Evolutionary conservation across 1,140 invertebrate genomes (phyloP).

Genomic region (Drosophila orosa): DNA sequence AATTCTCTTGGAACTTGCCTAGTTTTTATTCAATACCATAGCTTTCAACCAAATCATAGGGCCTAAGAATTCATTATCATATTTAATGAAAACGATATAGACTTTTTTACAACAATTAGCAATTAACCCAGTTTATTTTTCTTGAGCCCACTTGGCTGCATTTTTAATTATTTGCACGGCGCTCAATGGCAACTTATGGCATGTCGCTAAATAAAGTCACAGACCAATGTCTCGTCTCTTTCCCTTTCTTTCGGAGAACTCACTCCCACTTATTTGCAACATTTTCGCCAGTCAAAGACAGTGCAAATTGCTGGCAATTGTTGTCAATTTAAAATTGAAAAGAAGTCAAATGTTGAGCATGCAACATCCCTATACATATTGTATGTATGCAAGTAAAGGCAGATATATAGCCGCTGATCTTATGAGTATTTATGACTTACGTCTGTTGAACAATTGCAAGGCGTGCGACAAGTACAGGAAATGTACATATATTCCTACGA

Average conservation of each 20-base stretch:
- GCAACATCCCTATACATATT: constrained; percentile 8
- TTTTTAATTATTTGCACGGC: constrained; percentile 64
- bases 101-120: constrained; percentile 16
- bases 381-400: background rate
- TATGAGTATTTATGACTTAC: constrained; percentile 28
- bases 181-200: constrained; percentile 66
- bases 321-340: constrained; percentile 82
- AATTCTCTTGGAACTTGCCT: background rate
- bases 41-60: background rate
- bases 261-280: constrained; percentile 20
- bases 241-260: background rate
- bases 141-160: constrained; percentile 22
- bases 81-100: background rate
- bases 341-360: constrained; percentile 76
- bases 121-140: constrained; percentile 44
- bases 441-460: background rate
- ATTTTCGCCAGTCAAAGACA: constrained; percentile 33
- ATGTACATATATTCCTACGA: background rate
- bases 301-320: constrained; percentile 75
- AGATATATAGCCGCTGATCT: constrained; percentile 33
- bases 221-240: constrained; percentile 7
- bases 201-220: constrained; percentile 14
- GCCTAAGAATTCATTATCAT: background rate
- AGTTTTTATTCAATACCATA: background rate
- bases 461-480: background rate